Evolutionary conservation across 2,797 vertebrate genomes (phyloP).

Genomic region (Enteromius viviparus): DNA sequence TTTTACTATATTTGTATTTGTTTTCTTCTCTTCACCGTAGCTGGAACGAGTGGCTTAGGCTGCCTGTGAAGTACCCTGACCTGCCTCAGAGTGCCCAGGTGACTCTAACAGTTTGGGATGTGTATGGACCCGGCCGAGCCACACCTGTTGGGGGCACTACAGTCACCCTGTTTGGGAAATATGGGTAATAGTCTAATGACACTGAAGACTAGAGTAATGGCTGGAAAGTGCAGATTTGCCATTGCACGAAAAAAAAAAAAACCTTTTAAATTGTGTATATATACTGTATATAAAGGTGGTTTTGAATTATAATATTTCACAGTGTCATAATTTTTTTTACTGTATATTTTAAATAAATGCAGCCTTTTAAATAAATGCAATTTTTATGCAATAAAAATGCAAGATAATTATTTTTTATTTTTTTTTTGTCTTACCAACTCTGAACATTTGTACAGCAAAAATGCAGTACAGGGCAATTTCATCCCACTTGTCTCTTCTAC

Average conservation of each 20-base stretch:
- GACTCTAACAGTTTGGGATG: constrained; percentile 96
- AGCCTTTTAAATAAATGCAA: no score
- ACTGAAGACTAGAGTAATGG: not conserved
- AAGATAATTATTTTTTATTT: not conserved
- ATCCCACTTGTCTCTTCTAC: not conserved
- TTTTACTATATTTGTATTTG: not conserved
- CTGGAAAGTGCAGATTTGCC: not conserved
- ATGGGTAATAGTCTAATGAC: constrained; percentile 70
- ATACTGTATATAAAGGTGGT: no score
- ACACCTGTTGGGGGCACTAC: constrained; percentile 96
- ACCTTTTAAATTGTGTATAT: not conserved
- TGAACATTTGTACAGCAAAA: not conserved
- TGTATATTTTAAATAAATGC: no score
- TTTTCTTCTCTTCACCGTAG: constrained; percentile 67
- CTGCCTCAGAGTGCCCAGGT: constrained; percentile 95
- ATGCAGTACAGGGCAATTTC: not conserved
- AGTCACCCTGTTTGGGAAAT: constrained; percentile 95
- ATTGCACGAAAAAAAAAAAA: not conserved
- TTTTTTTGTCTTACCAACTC: not conserved
- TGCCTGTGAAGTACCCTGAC: constrained; percentile 97
- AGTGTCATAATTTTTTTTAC: not conserved
- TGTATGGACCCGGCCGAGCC: constrained; percentile 94
- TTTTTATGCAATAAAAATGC: no score
- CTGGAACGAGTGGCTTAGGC: constrained; percentile 97
- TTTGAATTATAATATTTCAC: not conserved